Conservation (phyloP, 2,113 vertebrate species). For the Sylvietta virens region DNA sequence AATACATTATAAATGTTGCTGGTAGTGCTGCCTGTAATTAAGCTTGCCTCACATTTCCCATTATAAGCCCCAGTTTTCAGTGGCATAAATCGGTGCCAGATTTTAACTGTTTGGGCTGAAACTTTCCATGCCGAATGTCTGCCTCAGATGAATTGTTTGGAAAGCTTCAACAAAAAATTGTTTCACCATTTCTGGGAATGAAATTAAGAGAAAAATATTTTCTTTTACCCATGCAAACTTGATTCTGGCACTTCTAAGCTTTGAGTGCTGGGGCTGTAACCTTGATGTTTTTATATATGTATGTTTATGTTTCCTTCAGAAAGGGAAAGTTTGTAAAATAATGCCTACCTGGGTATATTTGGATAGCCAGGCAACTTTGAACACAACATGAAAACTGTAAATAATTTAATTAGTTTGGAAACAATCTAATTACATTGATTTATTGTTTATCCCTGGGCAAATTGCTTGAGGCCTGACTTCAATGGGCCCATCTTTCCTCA, state of each 20-base stretch:
- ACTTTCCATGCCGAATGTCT: slow-evolving; percentile 59
- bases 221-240: slow-evolving; percentile 56
- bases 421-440: not conserved
- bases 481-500: not conserved
- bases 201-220: slow-evolving; percentile 60
- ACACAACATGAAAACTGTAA: not conserved
- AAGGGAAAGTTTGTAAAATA: slow-evolving; percentile 6
- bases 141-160: slow-evolving; percentile 59
- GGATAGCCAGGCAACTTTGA: not conserved
- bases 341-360: not conserved
- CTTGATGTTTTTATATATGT: slow-evolving; percentile 9
- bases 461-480: not conserved
- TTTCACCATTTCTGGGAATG: slow-evolving; percentile 63
- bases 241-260: slow-evolving; percentile 44
- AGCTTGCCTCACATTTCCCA: slow-evolving; percentile 54
- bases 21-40: slow-evolving; percentile 43
- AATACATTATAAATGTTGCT: not conserved
- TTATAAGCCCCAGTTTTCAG: slow-evolving; percentile 27
- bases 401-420: not conserved
- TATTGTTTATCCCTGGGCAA: not conserved
- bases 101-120: slow-evolving; percentile 61
- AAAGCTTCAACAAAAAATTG: slow-evolving; percentile 53
- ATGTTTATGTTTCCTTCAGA: slow-evolving; percentile 14
- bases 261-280: not conserved
- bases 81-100: slow-evolving; percentile 25